Base-by-base conservation (phyloP, 2,113 vertebrate species). In the Malaclemys terrapin region DNA sequence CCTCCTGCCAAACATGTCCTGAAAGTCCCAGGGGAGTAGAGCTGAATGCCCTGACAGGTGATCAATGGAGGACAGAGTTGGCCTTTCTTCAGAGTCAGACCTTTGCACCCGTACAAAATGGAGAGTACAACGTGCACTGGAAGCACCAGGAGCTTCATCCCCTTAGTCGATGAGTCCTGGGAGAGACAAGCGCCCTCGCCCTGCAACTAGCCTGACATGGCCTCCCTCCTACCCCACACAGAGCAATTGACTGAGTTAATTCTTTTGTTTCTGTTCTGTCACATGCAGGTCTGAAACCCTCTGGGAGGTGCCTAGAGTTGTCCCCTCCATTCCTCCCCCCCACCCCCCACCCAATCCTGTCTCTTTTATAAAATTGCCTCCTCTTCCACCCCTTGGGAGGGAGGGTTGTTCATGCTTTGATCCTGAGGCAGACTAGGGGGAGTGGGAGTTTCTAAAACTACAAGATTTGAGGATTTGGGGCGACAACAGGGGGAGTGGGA, bases 1-100 rank as follows among this genome's bases (percentile, higher is more conserved):
- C 16, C 17, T 92, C 85, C 54, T 94, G 81, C 92, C 94, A 89
- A 94, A 69, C 16, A 1, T 79, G 6, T 92, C 79, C 94, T 50
- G 7, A 82, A 59, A 69, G 22, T 54, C 80, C 31, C 8, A 31
- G 59, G n/a, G 49, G 76, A 87, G 42, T 42, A 29, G 82, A 75
- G 59, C 72, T 88, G 88, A 42, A 79, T 16, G 54, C 87, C 82
- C n/a, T 7, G 88, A 82, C 76, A 49, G 42, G 9, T 54, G 91
- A 78, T 56, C 93, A 89, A 86, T 5, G 1, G 90, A 90, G 90
- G 78, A 50, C 56, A 57, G 87, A 79, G 53, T 1, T 35, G 89
- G 59, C 72, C 5, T 79, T 82, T 88, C 52, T 78, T 49, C 14
- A 47, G 45, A 47, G 45, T 47, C 69, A 13, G 72, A 84, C 85